phyloP scores from a whole-genome alignment of 2,888 invertebrate species.

The Heteropelma amictum region DNA sequence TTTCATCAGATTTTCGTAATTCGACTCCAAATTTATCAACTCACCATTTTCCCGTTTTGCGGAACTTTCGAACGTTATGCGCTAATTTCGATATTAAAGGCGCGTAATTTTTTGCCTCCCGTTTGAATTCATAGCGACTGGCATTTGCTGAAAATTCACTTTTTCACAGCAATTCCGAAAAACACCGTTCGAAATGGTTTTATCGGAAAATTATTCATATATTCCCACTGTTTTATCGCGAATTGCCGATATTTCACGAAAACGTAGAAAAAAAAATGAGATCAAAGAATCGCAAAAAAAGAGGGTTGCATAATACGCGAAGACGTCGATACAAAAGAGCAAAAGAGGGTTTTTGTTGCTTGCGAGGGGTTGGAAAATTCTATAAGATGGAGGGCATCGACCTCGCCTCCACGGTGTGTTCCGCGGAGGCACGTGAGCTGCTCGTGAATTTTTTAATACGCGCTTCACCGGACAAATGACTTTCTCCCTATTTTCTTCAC shows the following conservation, averaged over 20 bases:
- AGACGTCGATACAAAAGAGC: slow-evolving; percentile 4
- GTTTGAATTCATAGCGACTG: no score
- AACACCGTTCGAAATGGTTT: no score
- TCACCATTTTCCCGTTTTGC: no score
- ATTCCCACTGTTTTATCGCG: slow-evolving; percentile 2
- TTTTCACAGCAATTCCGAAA: no score
- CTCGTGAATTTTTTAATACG: slow-evolving; percentile 52
- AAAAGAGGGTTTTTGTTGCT: slow-evolving; percentile 25
- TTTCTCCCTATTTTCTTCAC: background rate
- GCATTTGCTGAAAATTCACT: no score
- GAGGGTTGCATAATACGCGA: slow-evolving; percentile 45
- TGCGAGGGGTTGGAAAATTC: slow-evolving; percentile 25
- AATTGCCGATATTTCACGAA: background rate
- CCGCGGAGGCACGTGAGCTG: slow-evolving; percentile 47
- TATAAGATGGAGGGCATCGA: slow-evolving; percentile 49
- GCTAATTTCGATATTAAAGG: background rate
- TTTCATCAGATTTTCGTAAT: no score
- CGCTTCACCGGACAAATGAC: slow-evolving; percentile 19
- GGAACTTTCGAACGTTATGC: no score
- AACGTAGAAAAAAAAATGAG: background rate
- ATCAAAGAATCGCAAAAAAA: slow-evolving; percentile 33
- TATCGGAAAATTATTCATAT: background rate
- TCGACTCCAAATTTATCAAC: no score
- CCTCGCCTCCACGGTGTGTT: slow-evolving; percentile 55
- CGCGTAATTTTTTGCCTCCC: no score